Evolutionary conservation across 2,888 invertebrate species (phyloP).

Genomic region (Monopis laevigella): DNA sequence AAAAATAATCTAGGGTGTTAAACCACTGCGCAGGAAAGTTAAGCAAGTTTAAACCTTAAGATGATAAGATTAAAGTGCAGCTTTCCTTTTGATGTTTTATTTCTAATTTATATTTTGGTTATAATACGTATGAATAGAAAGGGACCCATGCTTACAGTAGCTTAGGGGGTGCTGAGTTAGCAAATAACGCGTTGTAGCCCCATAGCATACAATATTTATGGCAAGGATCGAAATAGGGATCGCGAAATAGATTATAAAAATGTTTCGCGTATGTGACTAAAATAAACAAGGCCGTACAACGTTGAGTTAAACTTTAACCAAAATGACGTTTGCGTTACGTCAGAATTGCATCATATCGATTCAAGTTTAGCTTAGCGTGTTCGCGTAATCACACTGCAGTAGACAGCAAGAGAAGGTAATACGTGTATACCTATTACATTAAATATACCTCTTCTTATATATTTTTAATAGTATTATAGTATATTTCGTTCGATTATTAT

Average conservation of each 20-base stretch:
- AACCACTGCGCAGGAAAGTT: background rate
- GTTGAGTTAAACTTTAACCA: no score
- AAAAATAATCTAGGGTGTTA: constrained; percentile 44
- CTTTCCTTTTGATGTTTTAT: background rate
- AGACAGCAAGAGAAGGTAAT: no score
- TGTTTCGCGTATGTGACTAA: no score
- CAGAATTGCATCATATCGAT: no score
- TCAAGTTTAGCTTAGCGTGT: no score
- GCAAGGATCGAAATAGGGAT: constrained; percentile 21
- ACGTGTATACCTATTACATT: no score
- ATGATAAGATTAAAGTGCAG: background rate
- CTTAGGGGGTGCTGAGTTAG: constrained; percentile 39
- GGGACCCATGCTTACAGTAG: constrained; percentile 39
- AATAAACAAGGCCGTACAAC: no score
- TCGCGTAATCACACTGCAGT: no score
- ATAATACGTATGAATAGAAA: constrained; percentile 47
- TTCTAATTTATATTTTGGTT: constrained; percentile 3
- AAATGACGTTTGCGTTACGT: no score
- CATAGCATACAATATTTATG: constrained; percentile 56
- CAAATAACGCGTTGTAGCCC: constrained; percentile 53
- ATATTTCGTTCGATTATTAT: no score
- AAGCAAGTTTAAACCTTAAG: background rate
- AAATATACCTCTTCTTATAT: no score
- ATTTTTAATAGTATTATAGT: no score
- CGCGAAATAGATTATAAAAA: background rate